Evolutionary conservation across 2,113 vertebrate genomes (phyloP), one percentile per base, ranked within the genome.

Genomic region (Murina feae): DNA sequence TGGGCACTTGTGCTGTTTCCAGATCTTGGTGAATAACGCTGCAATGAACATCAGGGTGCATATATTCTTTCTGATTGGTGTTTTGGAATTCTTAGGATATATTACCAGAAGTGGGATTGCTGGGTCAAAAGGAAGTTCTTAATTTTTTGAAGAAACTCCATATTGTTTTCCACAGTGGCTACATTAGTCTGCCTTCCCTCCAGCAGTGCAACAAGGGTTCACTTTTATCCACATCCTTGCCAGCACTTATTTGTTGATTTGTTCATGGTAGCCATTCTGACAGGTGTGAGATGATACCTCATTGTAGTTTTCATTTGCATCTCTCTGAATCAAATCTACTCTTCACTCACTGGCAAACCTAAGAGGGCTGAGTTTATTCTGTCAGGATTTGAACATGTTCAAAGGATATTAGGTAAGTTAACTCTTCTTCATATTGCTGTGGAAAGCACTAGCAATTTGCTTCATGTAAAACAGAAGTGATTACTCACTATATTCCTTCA

Each of bases 401-500:
- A n/a, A 55, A 49, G 80, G 11, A 91, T 12, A 96, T 93, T 91
- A 93, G 58, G 76, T 84, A 95, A 94, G 18, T 89, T 91, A 94
- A 96, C 71, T 0, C 65, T 90, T 94, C 66, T 93, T 93, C 79
- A 87, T 76, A 81, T 60, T 88, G 72, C 92, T 92, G n/a, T 96
- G 42, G 75, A 96, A 96, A 93, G 58, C 95, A 92, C 42, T 83
- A 93, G 69, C 60, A 93, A 80, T 86, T 97, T 93, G 72, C 11
- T 68, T 93, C 88, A 91, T 92, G 75, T 93, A 95, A 93, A 96
- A 85, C 71, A 11, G 23, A 42, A 94, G 21, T 84, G 94, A 97
- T 96, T 90, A 76, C 72, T 86, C 30, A 85, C 86, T 88, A 88
- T 96, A 96, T 97, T 94, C 96, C 84, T 97, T 97, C 88, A 82